These are phyloP conservation scores for Keiferia lycopersicella DNA, from an alignment of 2,888 invertebrate species.

Conservation along the genomic window DNA sequence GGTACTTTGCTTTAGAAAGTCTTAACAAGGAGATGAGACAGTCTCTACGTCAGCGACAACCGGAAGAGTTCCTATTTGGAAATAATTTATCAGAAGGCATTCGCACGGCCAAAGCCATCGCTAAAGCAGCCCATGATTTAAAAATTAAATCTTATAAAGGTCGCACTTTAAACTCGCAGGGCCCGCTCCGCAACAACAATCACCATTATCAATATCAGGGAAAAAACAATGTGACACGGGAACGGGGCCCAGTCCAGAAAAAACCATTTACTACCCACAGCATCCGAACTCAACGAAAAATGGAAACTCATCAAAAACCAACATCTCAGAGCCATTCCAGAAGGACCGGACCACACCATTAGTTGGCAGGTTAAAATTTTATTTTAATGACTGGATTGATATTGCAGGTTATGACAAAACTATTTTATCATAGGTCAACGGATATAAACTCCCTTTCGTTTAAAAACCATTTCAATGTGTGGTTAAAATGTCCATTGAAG, in stretches of 20 bases:
- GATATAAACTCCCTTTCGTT: background rate
- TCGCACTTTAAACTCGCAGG: background rate
- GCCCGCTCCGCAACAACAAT: background rate
- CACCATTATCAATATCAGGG: background rate
- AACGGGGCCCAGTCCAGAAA: background rate
- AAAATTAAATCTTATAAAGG: no score
- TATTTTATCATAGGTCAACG: background rate
- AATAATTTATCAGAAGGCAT: background rate
- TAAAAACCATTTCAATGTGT: background rate
- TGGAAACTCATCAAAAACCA: background rate
- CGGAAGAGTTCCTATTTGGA: background rate
- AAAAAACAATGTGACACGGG: background rate
- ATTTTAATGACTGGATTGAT: background rate
- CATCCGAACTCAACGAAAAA: background rate
- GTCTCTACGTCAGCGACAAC: background rate
- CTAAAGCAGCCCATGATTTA: no score
- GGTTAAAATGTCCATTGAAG: background rate
- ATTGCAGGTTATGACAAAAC: background rate
- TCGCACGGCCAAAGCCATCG: background rate
- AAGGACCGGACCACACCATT: background rate
- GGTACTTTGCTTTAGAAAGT: no score
- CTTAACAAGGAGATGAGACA: background rate
- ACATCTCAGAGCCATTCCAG: background rate
- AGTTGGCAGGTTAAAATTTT: constrained; percentile 11
- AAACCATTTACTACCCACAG: background rate